Conservation (phyloP, 1,140 invertebrate genomes). For the Oppia nitens region DNA sequence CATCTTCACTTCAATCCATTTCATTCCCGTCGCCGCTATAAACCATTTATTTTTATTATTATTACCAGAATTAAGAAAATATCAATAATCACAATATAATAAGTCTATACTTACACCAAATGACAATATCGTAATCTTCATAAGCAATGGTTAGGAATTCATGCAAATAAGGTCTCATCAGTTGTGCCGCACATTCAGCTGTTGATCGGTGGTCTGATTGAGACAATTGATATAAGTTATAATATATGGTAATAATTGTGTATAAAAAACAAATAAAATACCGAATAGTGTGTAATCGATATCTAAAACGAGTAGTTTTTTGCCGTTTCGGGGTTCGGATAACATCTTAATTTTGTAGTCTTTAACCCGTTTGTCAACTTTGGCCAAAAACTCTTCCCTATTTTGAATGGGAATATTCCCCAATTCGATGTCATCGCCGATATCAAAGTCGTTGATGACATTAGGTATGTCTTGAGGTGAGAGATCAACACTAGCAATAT, state of each 20-base stretch:
- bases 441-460: conserved; percentile 60
- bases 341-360: conserved; percentile 68
- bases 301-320: conserved; percentile 76
- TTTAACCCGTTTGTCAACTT: conserved; percentile 60
- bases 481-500: conserved; percentile 59
- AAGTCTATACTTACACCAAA: conserved; percentile 35
- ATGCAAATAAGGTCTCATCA: conserved; percentile 89
- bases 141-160: conserved; percentile 86
- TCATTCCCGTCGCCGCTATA: conserved; percentile 90
- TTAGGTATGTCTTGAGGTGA: conserved; percentile 35
- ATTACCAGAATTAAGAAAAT: neutral
- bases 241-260: neutral
- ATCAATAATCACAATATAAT: neutral
- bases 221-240: conserved; percentile 4
- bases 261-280: neutral
- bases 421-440: conserved; percentile 41
- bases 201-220: conserved; percentile 65
- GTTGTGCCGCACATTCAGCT: conserved; percentile 65
- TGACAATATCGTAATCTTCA: conserved; percentile 42
- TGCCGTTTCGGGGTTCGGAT: conserved; percentile 57
- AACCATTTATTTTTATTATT: neutral
- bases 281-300: conserved; percentile 76
- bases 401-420: conserved; percentile 59
- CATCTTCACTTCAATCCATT: conserved; percentile 97
- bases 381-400: conserved; percentile 41